Evolutionary conservation across 2,797 vertebrate species (phyloP), one percentile per base, ranked within the genome.

Genomic region (Sandelia bainsii): DNA sequence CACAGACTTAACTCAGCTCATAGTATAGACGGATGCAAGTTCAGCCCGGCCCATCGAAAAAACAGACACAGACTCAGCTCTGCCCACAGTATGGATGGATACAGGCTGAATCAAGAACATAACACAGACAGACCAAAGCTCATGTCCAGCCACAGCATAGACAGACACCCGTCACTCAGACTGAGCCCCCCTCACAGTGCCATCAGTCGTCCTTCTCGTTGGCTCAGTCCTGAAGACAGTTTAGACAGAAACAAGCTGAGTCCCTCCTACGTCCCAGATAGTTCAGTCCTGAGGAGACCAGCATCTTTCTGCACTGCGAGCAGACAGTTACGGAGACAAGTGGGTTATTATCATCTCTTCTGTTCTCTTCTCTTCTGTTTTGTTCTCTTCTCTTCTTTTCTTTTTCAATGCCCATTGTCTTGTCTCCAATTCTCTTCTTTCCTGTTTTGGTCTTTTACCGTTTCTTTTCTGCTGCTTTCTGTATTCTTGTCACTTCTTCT

Each of bases 321-420:
- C 88, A 91, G 91, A 83, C 93, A 92, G 81, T 91, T 98, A 60
- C 94, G 90, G 69, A 95, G 96, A 94, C 97, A 98, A 96, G 97
- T 99, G 87, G 1, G 85, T 70, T 20, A 8, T 57, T n/a, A 6
- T 60, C 17, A 0, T 0, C 7, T 46, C 20, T 9, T 42, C 5
- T 53, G 5, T 4, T 27, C 8, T 67, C 8, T 25, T 9, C 4
- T 20, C 10, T 53, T 14, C 8, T 27, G 20, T 39, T 11, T 3
- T 45, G 10, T 44, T 29, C 19, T 52, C 32, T 42, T 27, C 34
- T 12, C 34, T n/a, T n/a, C 10, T 57, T 29, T 49, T n/a, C 22
- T 53, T 8, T n/a, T 67, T 40, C 39, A 14, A 32, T 27, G 44
- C 7, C 17, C 17, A 5, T 16, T 19, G 39, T 40, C 40, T 13